Evolutionary conservation across 1,140 invertebrate species (phyloP).

Genomic region (Cotesia glomerata): DNA sequence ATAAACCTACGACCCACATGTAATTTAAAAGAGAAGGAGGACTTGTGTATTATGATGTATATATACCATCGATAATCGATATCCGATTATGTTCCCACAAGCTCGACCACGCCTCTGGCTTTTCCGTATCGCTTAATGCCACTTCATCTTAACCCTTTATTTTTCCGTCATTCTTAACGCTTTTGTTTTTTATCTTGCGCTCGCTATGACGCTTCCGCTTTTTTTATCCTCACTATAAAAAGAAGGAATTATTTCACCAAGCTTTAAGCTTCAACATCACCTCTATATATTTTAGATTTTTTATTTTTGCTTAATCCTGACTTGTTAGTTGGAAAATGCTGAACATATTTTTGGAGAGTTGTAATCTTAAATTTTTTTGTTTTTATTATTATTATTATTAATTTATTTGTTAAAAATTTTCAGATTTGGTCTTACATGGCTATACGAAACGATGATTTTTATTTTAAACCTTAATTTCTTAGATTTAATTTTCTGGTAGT

Average conservation of each 20-base stretch:
- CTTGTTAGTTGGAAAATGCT: no score
- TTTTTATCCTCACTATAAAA: background rate
- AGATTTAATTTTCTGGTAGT: no score
- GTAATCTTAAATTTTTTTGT: no score
- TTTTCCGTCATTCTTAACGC: no score
- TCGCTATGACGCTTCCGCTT: background rate
- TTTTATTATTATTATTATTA: no score
- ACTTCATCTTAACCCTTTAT: background rate
- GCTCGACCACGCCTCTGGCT: slow-evolving; percentile 26
- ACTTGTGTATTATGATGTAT: background rate
- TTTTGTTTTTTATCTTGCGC: background rate
- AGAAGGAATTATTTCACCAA: background rate
- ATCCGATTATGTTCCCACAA: slow-evolving; percentile 30
- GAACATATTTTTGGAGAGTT: no score
- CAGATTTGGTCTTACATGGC: no score
- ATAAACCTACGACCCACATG: slow-evolving; percentile 2
- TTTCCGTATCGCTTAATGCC: slow-evolving; percentile 15
- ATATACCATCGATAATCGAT: slow-evolving; percentile 31
- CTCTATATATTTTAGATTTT: background rate
- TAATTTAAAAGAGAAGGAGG: slow-evolving; percentile 31
- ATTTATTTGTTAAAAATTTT: no score
- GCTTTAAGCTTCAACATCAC: background rate
- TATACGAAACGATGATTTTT: no score
- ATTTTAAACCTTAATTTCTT: no score
- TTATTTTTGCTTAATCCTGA: no score